phyloP scores from a whole-genome alignment of 2,113 vertebrate species.

The Vulpes lagopus region DNA sequence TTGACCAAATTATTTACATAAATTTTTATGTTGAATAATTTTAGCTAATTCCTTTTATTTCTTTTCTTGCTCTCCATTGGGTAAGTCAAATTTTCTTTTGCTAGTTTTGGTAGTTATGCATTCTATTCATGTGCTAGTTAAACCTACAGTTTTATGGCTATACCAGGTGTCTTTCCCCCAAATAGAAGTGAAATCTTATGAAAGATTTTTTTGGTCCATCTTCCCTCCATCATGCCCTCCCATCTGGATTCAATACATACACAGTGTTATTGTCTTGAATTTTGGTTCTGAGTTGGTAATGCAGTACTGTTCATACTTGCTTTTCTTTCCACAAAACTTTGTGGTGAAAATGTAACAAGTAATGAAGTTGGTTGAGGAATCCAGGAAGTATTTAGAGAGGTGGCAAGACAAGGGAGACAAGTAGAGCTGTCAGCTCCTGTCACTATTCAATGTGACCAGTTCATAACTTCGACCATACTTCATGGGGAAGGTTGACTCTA shows the following conservation, averaged over 20 bases:
- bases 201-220: background rate
- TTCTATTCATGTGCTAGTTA: background rate
- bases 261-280: background rate
- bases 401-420: background rate
- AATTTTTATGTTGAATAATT: background rate
- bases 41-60: background rate
- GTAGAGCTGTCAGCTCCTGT: background rate
- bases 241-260: background rate
- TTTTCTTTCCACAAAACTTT: background rate
- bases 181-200: background rate
- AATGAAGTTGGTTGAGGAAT: background rate
- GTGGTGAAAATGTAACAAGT: background rate
- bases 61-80: background rate
- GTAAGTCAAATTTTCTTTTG: background rate
- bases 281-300: background rate
- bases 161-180: background rate
- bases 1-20: background rate
- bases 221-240: background rate
- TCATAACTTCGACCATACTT: background rate
- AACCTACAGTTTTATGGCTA: background rate
- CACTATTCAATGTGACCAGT: background rate
- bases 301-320: background rate
- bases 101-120: background rate
- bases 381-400: background rate
- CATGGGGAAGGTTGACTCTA: background rate